phyloP scores from a whole-genome alignment of 2,113 vertebrate species.

The Salvator merianae region DNA sequence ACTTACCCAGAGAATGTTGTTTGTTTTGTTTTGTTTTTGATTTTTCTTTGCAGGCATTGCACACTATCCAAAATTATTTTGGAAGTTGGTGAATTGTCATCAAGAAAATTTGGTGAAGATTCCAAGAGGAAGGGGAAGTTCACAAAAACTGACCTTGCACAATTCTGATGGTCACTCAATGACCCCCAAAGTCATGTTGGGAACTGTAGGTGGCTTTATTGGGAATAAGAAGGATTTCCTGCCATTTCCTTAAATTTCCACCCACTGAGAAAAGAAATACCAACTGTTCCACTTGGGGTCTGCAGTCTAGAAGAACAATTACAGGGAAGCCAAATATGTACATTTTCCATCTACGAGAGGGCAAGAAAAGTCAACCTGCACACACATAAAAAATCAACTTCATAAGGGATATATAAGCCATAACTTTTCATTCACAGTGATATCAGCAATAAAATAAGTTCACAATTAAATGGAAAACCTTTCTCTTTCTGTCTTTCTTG shows the following conservation, averaged over 20 bases:
- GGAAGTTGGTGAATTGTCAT: too few relatives aligned
- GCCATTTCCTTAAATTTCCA: neutral
- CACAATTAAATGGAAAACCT: constrained; percentile 68
- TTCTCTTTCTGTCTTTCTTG: constrained; percentile 37
- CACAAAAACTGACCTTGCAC: too few relatives aligned
- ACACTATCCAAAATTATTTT: too few relatives aligned
- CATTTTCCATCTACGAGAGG: constrained; percentile 32
- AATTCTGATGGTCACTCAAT: too few relatives aligned
- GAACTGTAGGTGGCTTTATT: too few relatives aligned
- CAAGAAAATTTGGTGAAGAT: too few relatives aligned
- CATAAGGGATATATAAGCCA: constrained; percentile 70
- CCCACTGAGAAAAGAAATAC: neutral
- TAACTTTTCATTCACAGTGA: constrained; percentile 68
- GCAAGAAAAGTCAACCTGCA: constrained; percentile 57
- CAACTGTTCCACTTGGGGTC: neutral
- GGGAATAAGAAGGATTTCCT: neutral
- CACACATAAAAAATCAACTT: constrained; percentile 73
- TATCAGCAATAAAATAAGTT: constrained; percentile 69
- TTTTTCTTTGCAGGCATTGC: too few relatives aligned
- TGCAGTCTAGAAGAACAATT: neutral
- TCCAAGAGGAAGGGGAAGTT: too few relatives aligned
- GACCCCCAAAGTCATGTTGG: too few relatives aligned
- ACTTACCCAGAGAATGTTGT: too few relatives aligned
- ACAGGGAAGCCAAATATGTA: neutral
- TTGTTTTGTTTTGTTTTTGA: too few relatives aligned